phyloP scores from a whole-genome alignment of 2,888 invertebrate genomes.

The Gerris lacustris region DNA sequence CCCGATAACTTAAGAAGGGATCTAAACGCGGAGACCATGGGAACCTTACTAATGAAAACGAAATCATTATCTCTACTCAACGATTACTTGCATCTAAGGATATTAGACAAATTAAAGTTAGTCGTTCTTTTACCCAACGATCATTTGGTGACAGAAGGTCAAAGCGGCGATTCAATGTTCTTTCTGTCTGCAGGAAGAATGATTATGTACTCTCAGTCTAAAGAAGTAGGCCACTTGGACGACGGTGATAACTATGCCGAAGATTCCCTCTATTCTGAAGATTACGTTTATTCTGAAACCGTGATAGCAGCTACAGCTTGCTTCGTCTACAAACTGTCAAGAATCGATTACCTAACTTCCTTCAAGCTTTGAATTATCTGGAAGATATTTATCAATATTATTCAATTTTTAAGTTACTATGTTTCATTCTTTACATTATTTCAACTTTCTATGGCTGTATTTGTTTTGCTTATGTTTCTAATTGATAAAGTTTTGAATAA shows the following conservation, averaged over 20 bases:
- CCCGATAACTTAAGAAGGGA: not conserved
- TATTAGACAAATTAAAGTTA: not conserved
- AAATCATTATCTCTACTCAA: not conserved
- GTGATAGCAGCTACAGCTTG: not conserved
- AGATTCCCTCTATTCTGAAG: not conserved
- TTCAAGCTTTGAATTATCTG: too few relatives aligned
- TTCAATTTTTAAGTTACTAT: too few relatives aligned
- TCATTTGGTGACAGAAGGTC: not conserved
- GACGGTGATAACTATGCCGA: not conserved
- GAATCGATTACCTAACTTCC: not conserved
- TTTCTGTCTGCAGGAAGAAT: not conserved
- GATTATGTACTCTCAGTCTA: not conserved
- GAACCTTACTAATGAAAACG: not conserved
- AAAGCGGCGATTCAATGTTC: not conserved
- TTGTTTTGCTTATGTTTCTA: too few relatives aligned
- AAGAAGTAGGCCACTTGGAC: not conserved
- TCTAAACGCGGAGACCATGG: not conserved
- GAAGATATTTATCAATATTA: too few relatives aligned
- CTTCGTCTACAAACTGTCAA: not conserved
- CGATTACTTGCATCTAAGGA: not conserved
- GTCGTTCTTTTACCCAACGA: not conserved
- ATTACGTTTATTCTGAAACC: not conserved
- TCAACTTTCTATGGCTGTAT: too few relatives aligned
- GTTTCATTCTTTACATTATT: too few relatives aligned
- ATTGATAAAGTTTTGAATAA: too few relatives aligned